Evolutionary conservation across 1,140 invertebrate genomes (phyloP), one percentile per base, ranked within the genome.

Genomic region (Arion vulgaris): DNA sequence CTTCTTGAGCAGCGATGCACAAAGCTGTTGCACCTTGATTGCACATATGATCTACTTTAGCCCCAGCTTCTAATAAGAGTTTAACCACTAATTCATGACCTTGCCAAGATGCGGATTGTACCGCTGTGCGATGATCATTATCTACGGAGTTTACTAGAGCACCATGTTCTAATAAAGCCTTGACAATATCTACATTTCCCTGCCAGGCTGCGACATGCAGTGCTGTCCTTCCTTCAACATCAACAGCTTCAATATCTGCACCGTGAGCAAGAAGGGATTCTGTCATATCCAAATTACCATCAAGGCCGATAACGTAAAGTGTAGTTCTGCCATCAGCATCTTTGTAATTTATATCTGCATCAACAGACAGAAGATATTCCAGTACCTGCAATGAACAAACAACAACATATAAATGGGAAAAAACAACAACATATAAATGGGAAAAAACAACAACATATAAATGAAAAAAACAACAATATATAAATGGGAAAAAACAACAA

Each of bases 21-120:
- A 99, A 92, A 53, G 97, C 96, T 72, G 97, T 98, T 51, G 97
- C 97, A 49, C 97, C 97, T 89, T 98, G 97, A 91, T 97, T 97
- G 90, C 97, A 98, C 15, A 96, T 96, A 89, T 98, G 96, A 93
- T 98, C 95, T 26, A 97, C 96, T 81, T 94, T 93, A 0, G 97
- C 97, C 15, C 89, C 90, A 34, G 86, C 86, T 41, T 90, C 88
- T 68, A 92, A 81, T 17, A 99, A 92, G 53, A 98, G 93, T 75
- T 95, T 94, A 66, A 98, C 96, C 53, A 97, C 96, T 77, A 95
- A 94, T 36, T 95, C 94, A 87, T 98, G 96, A 15, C 97, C 97
- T 91, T 98, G 96, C 97, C 97, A 98, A 74, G 96, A 96, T n/a
- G 97, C 97, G 28, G 96, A 97, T 93, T 98, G 97, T 81, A 98